phyloP scores from a whole-genome alignment of 1,140 invertebrate genomes.

The Drosophila orosa region DNA sequence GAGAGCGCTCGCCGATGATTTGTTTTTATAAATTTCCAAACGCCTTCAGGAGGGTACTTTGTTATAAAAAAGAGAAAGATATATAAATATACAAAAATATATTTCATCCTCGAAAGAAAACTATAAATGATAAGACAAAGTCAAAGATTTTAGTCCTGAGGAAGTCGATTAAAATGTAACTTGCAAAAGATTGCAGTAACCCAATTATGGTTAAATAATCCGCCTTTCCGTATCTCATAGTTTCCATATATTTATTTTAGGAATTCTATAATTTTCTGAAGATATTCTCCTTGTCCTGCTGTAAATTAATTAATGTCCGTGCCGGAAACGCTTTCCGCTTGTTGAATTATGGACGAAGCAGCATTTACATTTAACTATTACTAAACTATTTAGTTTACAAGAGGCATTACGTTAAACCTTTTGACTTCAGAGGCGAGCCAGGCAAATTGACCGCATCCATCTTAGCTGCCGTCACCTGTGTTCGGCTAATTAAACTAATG shows the following conservation, averaged over 20 bases:
- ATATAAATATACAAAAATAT: too few relatives aligned
- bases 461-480: constrained; percentile 31
- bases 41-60: neutral
- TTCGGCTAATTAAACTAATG: constrained; percentile 57
- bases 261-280: neutral
- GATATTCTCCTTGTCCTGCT: neutral
- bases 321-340: neutral
- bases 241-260: neutral
- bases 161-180: neutral
- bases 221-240: neutral
- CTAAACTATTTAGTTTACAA: constrained; percentile 12
- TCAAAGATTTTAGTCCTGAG: neutral
- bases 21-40: neutral
- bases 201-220: neutral
- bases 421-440: constrained; percentile 11
- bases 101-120: too few relatives aligned
- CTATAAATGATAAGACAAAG: neutral
- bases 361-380: constrained; percentile 9
- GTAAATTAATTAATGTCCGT: constrained; percentile 1
- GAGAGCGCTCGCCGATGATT: neutral
- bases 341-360: neutral
- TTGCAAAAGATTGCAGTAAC: neutral
- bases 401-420: constrained; percentile 18
- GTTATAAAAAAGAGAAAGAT: neutral
- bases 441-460: constrained; percentile 30